Conservation (phyloP, 2,113 vertebrate species). For the Loxodonta africana region DNA sequence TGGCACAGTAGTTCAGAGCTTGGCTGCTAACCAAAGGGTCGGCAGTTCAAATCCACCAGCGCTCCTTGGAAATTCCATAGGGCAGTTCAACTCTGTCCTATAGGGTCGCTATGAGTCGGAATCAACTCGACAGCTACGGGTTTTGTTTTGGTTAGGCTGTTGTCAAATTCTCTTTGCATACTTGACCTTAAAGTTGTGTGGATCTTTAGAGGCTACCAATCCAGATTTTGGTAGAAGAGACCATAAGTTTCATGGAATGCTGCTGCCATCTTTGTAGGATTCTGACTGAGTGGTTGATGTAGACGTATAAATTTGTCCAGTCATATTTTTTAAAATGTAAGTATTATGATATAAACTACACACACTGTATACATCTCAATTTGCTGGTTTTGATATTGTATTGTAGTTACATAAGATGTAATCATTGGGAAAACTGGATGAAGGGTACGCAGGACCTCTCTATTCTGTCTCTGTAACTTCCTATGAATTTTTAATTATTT, state of each 20-base stretch:
- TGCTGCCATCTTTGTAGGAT: conserved; percentile 35
- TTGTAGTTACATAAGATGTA: conserved; percentile 7
- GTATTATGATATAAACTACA: conserved; percentile 1
- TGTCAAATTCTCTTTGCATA: conserved; percentile 48
- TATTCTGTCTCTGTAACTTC: conserved; percentile 12
- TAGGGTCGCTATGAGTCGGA: no score
- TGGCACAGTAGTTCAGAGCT: no score
- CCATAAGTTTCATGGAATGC: not conserved
- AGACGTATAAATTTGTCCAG: conserved; percentile 7
- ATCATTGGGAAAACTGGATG: not conserved
- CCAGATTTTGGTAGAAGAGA: not conserved
- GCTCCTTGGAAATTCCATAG: no score
- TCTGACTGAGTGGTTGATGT: not conserved
- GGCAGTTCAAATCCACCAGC: no score
- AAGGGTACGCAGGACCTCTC: not conserved
- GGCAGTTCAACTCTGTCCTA: no score
- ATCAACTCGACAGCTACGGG: no score
- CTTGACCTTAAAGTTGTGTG: not conserved
- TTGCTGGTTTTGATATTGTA: conserved; percentile 61
- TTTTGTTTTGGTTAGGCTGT: not conserved
- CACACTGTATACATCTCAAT: conserved; percentile 19
- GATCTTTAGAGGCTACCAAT: not conserved
- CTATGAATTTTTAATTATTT: conserved; percentile 57
- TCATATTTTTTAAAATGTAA: conserved; percentile 54
- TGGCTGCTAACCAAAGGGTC: no score